Evolutionary conservation across 2,888 invertebrate genomes (phyloP).

Genomic region (Thera obeliscata): DNA sequence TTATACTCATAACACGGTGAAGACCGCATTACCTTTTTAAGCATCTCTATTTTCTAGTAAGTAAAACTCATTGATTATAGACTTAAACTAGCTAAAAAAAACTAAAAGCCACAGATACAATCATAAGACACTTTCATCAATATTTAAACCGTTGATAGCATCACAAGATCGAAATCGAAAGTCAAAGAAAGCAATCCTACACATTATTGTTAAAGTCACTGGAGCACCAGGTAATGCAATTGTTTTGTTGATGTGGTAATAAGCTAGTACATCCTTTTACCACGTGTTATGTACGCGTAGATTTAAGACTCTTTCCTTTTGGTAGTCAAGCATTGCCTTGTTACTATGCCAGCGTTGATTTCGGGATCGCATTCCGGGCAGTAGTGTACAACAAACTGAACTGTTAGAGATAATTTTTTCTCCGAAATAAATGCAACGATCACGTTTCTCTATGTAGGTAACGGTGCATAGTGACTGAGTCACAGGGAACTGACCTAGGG

Average conservation of each 20-base stretch:
- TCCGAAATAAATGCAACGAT: conserved; percentile 58
- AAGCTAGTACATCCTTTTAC: conserved; percentile 24
- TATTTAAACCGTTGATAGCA: not conserved
- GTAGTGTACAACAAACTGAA: conserved; percentile 7
- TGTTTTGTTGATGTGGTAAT: conserved; percentile 63
- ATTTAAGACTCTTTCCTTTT: conserved; percentile 9
- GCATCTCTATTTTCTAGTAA: too few relatives aligned
- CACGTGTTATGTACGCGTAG: conserved; percentile 9
- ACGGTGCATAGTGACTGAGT: conserved; percentile 81
- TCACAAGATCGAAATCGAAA: conserved; percentile 71
- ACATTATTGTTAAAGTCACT: conserved; percentile 75
- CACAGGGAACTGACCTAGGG: conserved; percentile 84
- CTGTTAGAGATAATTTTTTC: conserved; percentile 9
- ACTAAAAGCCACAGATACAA: not conserved
- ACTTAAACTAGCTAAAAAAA: too few relatives aligned
- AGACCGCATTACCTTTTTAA: too few relatives aligned
- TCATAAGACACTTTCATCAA: not conserved
- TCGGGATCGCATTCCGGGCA: conserved; percentile 1
- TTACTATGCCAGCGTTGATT: not conserved
- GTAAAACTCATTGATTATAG: too few relatives aligned
- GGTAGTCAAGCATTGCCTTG: conserved; percentile 25
- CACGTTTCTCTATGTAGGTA: conserved; percentile 73
- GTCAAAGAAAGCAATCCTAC: conserved; percentile 68
- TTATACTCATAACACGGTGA: too few relatives aligned
- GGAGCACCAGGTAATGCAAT: conserved; percentile 73